Evolutionary conservation across 64 coral and sea anemone species (phyloP).

Genomic region (Montipora sp.): DNA sequence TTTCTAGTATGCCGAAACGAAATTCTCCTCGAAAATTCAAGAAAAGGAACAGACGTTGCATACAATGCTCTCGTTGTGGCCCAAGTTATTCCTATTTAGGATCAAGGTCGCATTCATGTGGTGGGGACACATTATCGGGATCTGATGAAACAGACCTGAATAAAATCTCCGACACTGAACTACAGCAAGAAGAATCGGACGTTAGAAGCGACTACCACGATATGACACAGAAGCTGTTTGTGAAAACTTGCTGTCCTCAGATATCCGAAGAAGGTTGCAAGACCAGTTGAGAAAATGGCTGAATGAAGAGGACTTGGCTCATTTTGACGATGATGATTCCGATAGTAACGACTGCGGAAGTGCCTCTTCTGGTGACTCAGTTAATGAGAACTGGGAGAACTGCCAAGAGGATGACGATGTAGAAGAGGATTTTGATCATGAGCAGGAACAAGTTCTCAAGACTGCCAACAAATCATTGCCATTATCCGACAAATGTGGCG

Average conservation of each 20-base stretch:
- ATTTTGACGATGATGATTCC: slow-evolving; percentile 2
- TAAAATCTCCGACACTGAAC: background rate
- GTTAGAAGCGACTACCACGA: background rate
- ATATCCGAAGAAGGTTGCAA: background rate
- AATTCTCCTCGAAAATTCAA: background rate
- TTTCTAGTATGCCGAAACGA: background rate
- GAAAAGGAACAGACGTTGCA: background rate
- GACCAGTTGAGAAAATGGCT: background rate
- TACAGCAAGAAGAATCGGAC: background rate
- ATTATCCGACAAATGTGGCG: slow-evolving; percentile 24
- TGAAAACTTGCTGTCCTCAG: background rate
- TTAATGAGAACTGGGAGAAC: slow-evolving; percentile 46
- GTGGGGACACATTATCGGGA: background rate
- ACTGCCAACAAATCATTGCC: background rate
- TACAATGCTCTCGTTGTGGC: background rate
- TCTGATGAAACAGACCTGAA: background rate
- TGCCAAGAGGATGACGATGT: slow-evolving; percentile 12
- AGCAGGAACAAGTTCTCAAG: background rate
- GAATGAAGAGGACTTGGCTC: background rate
- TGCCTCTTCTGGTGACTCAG: background rate
- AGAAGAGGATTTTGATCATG: slow-evolving; percentile 23
- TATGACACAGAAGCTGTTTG: background rate
- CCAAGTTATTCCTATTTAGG: background rate
- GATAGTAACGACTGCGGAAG: background rate
- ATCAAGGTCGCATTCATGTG: background rate